Evolutionary conservation across 2,797 vertebrate genomes (phyloP).

Genomic region (Valencia hispanica): DNA sequence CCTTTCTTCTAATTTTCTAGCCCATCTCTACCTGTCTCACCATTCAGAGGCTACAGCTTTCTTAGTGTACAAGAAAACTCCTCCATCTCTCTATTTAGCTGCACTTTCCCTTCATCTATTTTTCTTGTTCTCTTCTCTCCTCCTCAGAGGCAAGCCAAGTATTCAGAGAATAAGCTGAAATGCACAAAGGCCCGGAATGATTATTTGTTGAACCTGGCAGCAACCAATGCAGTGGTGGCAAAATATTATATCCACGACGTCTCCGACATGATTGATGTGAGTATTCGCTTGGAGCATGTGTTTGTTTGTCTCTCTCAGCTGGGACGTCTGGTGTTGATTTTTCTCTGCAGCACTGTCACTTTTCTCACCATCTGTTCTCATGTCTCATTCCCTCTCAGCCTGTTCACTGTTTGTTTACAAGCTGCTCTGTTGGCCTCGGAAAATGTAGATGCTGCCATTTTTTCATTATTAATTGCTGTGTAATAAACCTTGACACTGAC

Average conservation of each 20-base stretch:
- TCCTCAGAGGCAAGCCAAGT: conserved; percentile 96
- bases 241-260: conserved; percentile 99
- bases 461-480: conserved; percentile 28
- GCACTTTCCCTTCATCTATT: conserved; percentile 39
- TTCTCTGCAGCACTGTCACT: conserved; percentile 52
- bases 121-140: conserved; percentile 44
- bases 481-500: conserved; percentile 35
- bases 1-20: conserved; percentile 17
- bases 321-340: conserved; percentile 61
- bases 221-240: conserved; percentile 94
- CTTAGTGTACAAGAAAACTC: conserved; percentile 31
- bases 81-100: conserved; percentile 27
- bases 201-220: conserved; percentile 96
- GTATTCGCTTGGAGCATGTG: conserved; percentile 68
- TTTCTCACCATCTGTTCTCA: conserved; percentile 68
- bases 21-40: conserved; percentile 27
- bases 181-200: conserved; percentile 98
- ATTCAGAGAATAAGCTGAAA: conserved; percentile 99
- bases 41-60: conserved; percentile 33
- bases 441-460: conserved; percentile 35
- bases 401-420: conserved; percentile 62
- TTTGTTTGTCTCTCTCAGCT: conserved; percentile 68
- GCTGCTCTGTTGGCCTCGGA: conserved; percentile 46
- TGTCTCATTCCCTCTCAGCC: conserved; percentile 46
- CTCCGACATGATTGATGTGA: conserved; percentile 97